These are phyloP conservation scores for Cephalopterus ornatus DNA, from an alignment of 2,113 vertebrate species.

Conservation along the genomic window DNA sequence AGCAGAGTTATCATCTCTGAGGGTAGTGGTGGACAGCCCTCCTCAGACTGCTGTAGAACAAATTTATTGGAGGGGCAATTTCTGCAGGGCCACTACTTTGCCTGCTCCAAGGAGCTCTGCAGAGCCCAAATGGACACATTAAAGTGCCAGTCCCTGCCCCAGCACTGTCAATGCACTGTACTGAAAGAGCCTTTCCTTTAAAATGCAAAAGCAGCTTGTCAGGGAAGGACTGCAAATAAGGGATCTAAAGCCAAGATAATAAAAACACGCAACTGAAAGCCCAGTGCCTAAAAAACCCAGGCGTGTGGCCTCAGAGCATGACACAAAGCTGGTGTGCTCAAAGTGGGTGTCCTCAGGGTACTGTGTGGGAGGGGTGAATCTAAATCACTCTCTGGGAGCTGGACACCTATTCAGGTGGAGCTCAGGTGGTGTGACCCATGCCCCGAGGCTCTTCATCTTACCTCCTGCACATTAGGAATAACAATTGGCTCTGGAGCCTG, in stretches of 20 bases:
- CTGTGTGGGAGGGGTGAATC: not conserved
- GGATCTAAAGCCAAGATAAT: slow-evolving; percentile 56
- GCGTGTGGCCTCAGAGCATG: not conserved
- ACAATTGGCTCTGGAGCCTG: not conserved
- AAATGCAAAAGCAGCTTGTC: slow-evolving; percentile 62
- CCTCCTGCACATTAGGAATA: not conserved
- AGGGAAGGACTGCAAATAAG: slow-evolving; percentile 58
- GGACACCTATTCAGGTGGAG: slow-evolving; percentile 5
- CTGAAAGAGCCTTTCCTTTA: slow-evolving; percentile 60
- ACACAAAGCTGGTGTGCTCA: slow-evolving; percentile 12
- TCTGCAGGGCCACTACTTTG: not conserved
- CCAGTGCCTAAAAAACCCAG: slow-evolving; percentile 10
- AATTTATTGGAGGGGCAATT: not conserved
- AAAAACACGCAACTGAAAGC: slow-evolving; percentile 46
- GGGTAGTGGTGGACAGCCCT: not conserved
- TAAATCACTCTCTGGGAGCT: not conserved
- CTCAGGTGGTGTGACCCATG: slow-evolving; percentile 10
- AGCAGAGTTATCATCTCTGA: not conserved
- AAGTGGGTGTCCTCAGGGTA: slow-evolving; percentile 45
- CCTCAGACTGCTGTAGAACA: not conserved
- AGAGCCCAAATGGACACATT: not conserved
- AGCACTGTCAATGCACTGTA: slow-evolving; percentile 13
- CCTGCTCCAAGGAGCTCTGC: slow-evolving; percentile 26
- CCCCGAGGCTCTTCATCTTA: not conserved
- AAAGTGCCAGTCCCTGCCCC: slow-evolving; percentile 34